Evolutionary conservation across 1,140 invertebrate genomes (phyloP), one percentile per base, ranked within the genome.

Genomic region (Atta cephalotes): DNA sequence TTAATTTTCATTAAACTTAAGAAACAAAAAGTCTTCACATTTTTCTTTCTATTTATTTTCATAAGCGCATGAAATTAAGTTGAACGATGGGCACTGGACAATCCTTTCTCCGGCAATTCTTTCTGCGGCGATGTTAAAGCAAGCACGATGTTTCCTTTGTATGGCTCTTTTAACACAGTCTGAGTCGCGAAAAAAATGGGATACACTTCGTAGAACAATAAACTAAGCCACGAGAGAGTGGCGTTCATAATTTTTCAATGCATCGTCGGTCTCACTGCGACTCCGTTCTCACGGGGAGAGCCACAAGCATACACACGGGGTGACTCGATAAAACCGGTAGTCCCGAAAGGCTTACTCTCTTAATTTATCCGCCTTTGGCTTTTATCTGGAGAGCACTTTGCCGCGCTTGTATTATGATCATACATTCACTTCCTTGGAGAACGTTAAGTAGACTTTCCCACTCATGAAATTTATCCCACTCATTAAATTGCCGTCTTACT

Each of bases 191-290:
- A 70, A 76, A 76, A 84, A 84, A 82, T 63, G 56, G 70, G 70
- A 84, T 84, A 84, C 68, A 74, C 70, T 76, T 84, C 56, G 80
- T 84, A 63, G 80, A 84, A 84, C 80, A 84, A 84, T 84, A 84
- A 84, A 84, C 80, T 76, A 51, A 84, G 80, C 56, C 28, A 16
- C 49, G 45, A 56, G 58, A 84, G 56, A 31, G 80, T 7, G 31
- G 25, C 39, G 70, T 84, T 84, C 70, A 84, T 84, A 84, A 84
- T 74, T 84, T 76, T 84, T 84, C 80, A 74, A 82, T 82, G 80
- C 68, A 74, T 60, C 79, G 66, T 25, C 66, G 66, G 66, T 53
- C 53, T 45, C 63, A 31, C 10, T 12, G 53, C 12, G 35, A 53
- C 53, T 72, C 5, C 68, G 68, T 82, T 82, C 80, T 82, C 80